phyloP scores from a whole-genome alignment of 2,797 vertebrate genomes.

The Hipposideros larvatus region DNA sequence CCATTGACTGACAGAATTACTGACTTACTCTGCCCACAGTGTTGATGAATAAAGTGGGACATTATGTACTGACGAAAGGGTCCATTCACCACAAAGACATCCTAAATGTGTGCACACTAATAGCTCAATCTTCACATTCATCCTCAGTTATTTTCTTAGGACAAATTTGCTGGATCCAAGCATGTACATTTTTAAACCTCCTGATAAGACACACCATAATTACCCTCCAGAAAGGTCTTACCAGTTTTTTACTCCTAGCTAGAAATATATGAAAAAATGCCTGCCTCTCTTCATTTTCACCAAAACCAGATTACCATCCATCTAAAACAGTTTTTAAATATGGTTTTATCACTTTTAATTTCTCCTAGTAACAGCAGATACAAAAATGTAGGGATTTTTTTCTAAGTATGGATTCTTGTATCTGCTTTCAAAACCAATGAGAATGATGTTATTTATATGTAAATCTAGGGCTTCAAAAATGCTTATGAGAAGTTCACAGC shows the following conservation, averaged over 20 bases:
- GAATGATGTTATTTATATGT: background rate
- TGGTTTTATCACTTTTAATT: conserved; percentile 4
- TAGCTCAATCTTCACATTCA: background rate
- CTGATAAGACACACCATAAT: background rate
- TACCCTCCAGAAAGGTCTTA: background rate
- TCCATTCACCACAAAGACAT: background rate
- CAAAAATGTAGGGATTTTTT: background rate
- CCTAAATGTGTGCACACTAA: background rate
- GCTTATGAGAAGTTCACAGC: background rate
- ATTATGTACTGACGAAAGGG: background rate
- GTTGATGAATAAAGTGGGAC: background rate
- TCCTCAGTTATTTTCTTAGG: background rate
- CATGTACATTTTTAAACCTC: background rate
- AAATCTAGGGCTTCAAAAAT: conserved; percentile 33
- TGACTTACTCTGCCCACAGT: background rate
- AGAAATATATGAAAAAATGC: background rate
- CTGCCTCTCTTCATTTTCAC: background rate
- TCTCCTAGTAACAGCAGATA: background rate
- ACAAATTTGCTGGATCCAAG: background rate
- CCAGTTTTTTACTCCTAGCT: background rate
- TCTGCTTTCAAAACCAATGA: conserved; percentile 9
- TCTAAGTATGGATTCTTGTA: background rate
- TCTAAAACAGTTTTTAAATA: background rate
- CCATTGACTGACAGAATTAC: background rate
- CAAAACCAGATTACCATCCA: background rate